Conservation (phyloP, 2,113 vertebrate species). For the Podarcis muralis region DNA sequence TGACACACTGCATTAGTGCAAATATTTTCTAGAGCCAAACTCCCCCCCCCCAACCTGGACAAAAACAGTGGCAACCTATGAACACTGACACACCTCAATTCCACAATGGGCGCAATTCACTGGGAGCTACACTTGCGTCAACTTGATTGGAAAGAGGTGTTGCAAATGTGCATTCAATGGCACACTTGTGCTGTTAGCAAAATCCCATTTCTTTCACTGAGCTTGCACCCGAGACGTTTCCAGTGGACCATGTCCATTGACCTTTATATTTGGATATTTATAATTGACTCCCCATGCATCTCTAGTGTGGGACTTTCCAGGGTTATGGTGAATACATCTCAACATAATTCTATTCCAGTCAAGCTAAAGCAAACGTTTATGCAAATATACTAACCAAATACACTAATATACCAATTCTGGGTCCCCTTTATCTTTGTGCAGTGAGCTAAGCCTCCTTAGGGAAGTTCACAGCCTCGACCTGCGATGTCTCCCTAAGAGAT, state of each 20-base stretch:
- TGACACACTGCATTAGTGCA: not conserved
- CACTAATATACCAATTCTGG: not conserved
- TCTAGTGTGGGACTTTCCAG: conserved; percentile 7
- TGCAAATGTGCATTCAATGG: not conserved
- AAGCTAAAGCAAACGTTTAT: not conserved
- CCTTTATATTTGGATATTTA: conserved; percentile 42
- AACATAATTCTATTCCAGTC: not conserved
- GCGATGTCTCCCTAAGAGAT: no score
- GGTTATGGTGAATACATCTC: not conserved
- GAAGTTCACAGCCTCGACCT: no score
- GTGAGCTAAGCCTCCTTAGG: not conserved
- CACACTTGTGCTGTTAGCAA: not conserved
- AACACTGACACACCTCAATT: not conserved
- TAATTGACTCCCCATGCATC: conserved; percentile 33
- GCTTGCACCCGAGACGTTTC: not conserved
- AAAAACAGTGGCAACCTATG: not conserved
- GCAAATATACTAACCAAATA: not conserved
- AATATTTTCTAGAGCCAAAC: not conserved
- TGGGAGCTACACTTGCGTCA: no score
- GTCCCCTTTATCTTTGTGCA: not conserved
- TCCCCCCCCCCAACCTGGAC: not conserved
- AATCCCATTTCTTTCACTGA: not conserved
- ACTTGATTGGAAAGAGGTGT: not conserved
- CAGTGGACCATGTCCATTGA: conserved; percentile 24
- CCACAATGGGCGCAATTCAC: not conserved